These are phyloP conservation scores for Talpa occidentalis DNA, from an alignment of 2,113 vertebrate genomes.

Conservation along the genomic window DNA sequence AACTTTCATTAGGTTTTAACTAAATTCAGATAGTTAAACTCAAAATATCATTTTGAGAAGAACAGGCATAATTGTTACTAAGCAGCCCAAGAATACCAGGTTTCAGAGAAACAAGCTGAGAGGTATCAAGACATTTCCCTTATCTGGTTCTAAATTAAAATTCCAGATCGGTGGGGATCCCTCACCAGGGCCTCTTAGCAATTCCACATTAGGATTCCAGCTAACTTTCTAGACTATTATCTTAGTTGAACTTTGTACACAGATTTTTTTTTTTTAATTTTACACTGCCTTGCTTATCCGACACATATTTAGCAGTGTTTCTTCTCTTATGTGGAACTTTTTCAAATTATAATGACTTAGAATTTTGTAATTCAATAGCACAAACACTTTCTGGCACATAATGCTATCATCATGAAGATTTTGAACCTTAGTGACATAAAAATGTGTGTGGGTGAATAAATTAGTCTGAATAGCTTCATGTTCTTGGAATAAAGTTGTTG, in stretches of 20 bases:
- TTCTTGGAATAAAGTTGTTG: background rate
- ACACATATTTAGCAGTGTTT: background rate
- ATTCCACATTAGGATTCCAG: background rate
- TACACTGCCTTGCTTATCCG: background rate
- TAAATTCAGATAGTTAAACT: background rate
- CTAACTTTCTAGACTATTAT: background rate
- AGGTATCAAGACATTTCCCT: background rate
- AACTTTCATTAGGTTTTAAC: background rate
- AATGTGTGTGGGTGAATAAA: background rate
- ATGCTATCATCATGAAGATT: background rate
- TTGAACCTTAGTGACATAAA: background rate
- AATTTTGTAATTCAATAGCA: background rate
- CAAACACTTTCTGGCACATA: background rate
- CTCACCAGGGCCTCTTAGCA: background rate
- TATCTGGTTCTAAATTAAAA: background rate
- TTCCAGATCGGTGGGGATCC: background rate
- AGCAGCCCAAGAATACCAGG: background rate
- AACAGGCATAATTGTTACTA: background rate
- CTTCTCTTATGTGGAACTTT: background rate
- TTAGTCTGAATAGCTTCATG: background rate
- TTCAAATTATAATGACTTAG: background rate
- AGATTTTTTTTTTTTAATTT: background rate
- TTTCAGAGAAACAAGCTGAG: background rate
- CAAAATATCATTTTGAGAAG: background rate
- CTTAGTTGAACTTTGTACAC: background rate